phyloP scores from a whole-genome alignment of 1,140 invertebrate genomes.

The Prorops nasuta region DNA sequence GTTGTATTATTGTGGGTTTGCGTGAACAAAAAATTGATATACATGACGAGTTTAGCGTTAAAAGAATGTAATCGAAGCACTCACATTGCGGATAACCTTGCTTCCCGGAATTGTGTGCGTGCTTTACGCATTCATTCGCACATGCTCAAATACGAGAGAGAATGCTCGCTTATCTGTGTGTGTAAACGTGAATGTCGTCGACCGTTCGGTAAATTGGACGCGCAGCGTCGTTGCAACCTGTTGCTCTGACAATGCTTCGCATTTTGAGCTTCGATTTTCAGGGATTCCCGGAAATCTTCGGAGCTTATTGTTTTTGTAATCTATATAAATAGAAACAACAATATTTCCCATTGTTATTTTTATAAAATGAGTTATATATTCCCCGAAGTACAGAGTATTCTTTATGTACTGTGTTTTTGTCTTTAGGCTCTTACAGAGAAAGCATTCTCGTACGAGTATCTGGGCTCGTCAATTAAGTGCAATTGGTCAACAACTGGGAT shows the following conservation, averaged over 20 bases:
- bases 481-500: conserved; percentile 45
- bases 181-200: conserved; percentile 20
- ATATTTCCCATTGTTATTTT: neutral
- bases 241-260: conserved; percentile 13
- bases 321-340: no score
- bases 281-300: no score
- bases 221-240: conserved; percentile 27
- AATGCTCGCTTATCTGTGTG: neutral
- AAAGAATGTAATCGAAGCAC: no score
- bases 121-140: neutral
- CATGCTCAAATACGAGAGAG: neutral
- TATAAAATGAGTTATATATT: neutral
- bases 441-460: no score
- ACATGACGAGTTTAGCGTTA: no score
- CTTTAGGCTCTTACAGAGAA: no score
- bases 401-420: neutral
- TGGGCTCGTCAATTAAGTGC: conserved; percentile 42
- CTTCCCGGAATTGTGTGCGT: neutral
- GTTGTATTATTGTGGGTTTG: no score
- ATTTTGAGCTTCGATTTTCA: conserved; percentile 1
- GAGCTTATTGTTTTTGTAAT: no score
- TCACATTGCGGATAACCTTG: conserved; percentile 13
- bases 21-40: no score
- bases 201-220: conserved; percentile 28
- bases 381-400: no score